phyloP scores from a whole-genome alignment of 2,888 invertebrate species.

The Malachius bipustulatus region DNA sequence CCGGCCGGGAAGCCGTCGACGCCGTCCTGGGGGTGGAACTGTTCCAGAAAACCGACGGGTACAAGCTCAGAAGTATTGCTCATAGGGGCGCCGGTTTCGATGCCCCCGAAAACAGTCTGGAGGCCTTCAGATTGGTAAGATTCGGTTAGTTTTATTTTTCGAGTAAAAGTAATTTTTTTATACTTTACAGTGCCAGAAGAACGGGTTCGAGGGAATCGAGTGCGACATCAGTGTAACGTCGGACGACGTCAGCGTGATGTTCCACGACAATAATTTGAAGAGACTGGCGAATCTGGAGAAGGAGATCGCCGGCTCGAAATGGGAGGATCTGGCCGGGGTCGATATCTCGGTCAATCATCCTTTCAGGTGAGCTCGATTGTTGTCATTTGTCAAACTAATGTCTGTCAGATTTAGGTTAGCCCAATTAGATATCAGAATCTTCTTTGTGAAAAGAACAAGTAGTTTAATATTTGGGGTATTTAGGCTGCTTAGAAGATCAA shows the following conservation, averaged over 20 bases:
- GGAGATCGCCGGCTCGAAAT: slow-evolving; percentile 45
- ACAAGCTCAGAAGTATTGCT: slow-evolving; percentile 51
- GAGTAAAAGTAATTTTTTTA: too few species aligned
- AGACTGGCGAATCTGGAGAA: slow-evolving; percentile 47
- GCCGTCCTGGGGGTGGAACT: slow-evolving; percentile 30
- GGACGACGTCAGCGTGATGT: slow-evolving; percentile 62
- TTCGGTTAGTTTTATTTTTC: slow-evolving; percentile 5
- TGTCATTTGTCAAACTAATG: too few species aligned
- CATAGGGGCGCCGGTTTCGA: slow-evolving; percentile 66
- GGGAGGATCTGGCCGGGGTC: slow-evolving; percentile 48
- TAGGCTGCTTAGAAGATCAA: too few species aligned
- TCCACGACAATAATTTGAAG: slow-evolving; percentile 64
- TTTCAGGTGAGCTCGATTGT: slow-evolving; percentile 41
- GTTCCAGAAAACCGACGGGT: slow-evolving; percentile 35
- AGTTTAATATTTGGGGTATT: too few species aligned
- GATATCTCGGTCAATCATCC: slow-evolving; percentile 59
- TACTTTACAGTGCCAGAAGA: slow-evolving; percentile 50
- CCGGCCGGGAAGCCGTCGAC: neutral
- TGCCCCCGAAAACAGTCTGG: slow-evolving; percentile 69
- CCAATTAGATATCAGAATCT: too few species aligned
- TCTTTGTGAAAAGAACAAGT: too few species aligned
- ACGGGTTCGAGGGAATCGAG: slow-evolving; percentile 64
- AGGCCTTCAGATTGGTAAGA: slow-evolving; percentile 57
- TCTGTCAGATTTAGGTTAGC: too few species aligned
- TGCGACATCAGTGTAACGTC: slow-evolving; percentile 62